Evolutionary conservation across 2,113 vertebrate species (phyloP).

Genomic region (Pomatostomus ruficeps): DNA sequence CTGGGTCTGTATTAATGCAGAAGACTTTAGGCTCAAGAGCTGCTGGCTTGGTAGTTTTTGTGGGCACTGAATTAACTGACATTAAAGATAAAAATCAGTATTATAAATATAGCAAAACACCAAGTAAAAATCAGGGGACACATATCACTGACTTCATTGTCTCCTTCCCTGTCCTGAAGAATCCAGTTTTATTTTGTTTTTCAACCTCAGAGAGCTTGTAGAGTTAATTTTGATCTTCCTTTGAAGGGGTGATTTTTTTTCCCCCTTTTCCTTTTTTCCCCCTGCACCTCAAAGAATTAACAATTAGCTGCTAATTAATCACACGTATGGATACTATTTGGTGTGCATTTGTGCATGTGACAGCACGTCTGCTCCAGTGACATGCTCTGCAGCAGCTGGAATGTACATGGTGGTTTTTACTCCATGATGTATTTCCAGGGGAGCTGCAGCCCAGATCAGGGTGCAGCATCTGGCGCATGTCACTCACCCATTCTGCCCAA

Average conservation of each 20-base stretch:
- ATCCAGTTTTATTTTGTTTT: not conserved
- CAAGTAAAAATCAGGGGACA: not conserved
- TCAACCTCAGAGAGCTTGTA: not conserved
- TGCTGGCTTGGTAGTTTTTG: not conserved
- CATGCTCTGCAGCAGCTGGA: conserved; percentile 35
- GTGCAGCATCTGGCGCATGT: conserved; percentile 65
- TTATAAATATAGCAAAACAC: not conserved
- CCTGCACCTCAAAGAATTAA: not conserved
- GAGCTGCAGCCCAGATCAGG: conserved; percentile 22
- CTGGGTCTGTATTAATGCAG: not conserved
- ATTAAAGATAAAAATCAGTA: not conserved
- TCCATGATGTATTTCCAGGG: conserved; percentile 37
- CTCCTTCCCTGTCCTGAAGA: not conserved
- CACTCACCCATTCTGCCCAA: conserved; percentile 50
- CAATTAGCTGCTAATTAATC: not conserved
- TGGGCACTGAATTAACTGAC: not conserved
- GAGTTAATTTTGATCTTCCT: not conserved
- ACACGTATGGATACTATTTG: not conserved
- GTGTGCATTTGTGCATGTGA: not conserved
- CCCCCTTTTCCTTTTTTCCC: not conserved
- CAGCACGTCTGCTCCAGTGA: not conserved
- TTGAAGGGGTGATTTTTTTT: not conserved
- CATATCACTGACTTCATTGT: not conserved
- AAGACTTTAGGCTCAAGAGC: not conserved
- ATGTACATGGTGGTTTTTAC: not conserved